Evolutionary conservation across 2,113 vertebrate species (phyloP).

Genomic region (Podiceps cristatus): DNA sequence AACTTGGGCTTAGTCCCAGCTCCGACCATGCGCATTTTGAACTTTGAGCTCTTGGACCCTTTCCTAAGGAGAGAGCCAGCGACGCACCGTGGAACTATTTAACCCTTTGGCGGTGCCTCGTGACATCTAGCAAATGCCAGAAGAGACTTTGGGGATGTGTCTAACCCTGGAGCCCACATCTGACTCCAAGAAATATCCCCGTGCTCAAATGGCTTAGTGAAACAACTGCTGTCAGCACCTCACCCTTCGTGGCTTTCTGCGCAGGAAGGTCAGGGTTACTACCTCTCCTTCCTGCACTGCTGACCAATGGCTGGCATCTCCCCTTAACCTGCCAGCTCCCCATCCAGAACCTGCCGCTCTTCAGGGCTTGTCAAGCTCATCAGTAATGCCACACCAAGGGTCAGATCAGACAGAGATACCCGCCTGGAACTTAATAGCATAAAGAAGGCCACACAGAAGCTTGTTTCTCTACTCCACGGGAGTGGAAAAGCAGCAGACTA

Average conservation of each 20-base stretch:
- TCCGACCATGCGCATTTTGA: conserved; percentile 39
- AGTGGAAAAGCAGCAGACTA: background rate
- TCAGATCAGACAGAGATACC: conserved; percentile 26
- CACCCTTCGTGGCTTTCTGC: background rate
- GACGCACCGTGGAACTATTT: background rate
- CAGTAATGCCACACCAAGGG: conserved; percentile 21
- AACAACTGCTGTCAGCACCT: background rate
- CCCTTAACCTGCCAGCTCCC: background rate
- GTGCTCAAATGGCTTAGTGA: background rate
- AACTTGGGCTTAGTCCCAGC: conserved; percentile 36
- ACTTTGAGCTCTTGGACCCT: conserved; percentile 39
- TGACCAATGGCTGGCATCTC: background rate
- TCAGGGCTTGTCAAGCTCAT: background rate
- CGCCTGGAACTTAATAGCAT: background rate
- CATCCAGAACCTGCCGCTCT: background rate
- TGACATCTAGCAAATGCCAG: background rate
- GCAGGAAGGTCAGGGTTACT: background rate
- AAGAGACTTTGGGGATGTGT: background rate
- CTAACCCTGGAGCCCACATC: background rate
- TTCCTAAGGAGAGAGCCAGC: conserved; percentile 30
- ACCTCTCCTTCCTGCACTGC: background rate
- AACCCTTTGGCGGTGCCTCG: conserved; percentile 4
- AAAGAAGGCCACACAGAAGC: background rate
- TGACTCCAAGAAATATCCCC: background rate
- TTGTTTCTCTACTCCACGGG: background rate